Evolutionary conservation across 2,888 invertebrate genomes (phyloP).

Genomic region (Rotaria socialis): DNA sequence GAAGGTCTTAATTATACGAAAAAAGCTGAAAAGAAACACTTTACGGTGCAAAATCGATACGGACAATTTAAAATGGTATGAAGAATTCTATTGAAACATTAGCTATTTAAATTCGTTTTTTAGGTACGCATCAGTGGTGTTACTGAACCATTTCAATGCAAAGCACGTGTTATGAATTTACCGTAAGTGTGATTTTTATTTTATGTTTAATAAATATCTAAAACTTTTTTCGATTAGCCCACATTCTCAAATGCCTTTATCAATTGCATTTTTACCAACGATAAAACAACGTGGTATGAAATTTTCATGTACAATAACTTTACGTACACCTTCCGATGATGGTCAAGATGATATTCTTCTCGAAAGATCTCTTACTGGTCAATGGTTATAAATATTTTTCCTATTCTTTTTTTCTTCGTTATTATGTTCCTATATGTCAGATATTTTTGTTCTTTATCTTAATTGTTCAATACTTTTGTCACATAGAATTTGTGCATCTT

Average conservation of each 20-base stretch:
- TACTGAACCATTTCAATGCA: conserved; percentile 26
- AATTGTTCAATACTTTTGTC: not conserved
- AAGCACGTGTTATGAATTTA: conserved; percentile 29
- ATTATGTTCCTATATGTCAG: not conserved
- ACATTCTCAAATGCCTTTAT: conserved; percentile 10
- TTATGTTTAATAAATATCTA: not conserved
- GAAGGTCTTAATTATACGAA: not conserved
- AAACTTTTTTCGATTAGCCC: not conserved
- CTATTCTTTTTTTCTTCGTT: not conserved
- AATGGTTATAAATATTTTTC: not conserved
- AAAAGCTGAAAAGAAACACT: conserved; percentile 30
- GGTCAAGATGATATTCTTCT: conserved; percentile 2
- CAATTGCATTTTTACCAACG: conserved; percentile 19
- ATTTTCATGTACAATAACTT: not conserved
- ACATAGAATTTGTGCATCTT: conserved; percentile 7
- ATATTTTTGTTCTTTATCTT: not conserved
- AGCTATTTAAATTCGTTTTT: not conserved
- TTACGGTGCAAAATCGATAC: conserved; percentile 29
- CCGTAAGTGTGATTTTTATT: not conserved
- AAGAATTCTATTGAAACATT: no score
- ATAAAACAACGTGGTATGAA: not conserved
- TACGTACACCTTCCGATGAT: not conserved
- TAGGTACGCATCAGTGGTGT: not conserved
- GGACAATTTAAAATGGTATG: conserved; percentile 27
- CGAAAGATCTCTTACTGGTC: not conserved